Conservation (phyloP, 2,888 invertebrate genomes). For the Melanophora roralis region DNA sequence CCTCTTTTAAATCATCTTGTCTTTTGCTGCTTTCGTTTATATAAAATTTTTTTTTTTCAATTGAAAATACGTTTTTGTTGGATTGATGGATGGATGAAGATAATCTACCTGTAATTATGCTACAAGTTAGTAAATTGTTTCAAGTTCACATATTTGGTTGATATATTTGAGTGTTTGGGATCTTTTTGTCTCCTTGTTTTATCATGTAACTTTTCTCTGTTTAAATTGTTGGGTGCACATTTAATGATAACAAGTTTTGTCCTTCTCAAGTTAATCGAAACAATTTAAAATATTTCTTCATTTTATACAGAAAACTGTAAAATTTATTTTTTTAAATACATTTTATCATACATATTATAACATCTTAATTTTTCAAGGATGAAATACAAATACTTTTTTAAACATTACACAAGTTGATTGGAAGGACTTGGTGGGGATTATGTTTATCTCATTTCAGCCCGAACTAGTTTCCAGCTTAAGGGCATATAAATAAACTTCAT, state of each 20-base stretch:
- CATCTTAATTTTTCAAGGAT: slow-evolving; percentile 37
- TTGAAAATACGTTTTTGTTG: neutral
- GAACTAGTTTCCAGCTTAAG: too few species aligned
- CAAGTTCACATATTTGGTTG: slow-evolving; percentile 59
- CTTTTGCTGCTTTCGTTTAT: slow-evolving; percentile 17
- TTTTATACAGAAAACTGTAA: slow-evolving; percentile 48
- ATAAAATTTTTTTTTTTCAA: neutral
- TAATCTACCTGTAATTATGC: slow-evolving; percentile 61
- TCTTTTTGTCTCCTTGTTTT: slow-evolving; percentile 12
- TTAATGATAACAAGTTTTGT: slow-evolving; percentile 48
- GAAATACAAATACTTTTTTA: slow-evolving; percentile 15
- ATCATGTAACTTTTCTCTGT: slow-evolving; percentile 22
- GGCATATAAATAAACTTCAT: too few species aligned
- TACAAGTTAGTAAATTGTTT: slow-evolving; percentile 57
- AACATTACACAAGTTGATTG: too few species aligned
- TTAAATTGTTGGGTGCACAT: slow-evolving; percentile 58
- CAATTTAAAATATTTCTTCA: slow-evolving; percentile 47
- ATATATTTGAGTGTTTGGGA: slow-evolving; percentile 54
- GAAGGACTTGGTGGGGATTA: too few species aligned
- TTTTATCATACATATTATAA: slow-evolving; percentile 25
- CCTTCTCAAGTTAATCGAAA: slow-evolving; percentile 31
- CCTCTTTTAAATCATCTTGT: slow-evolving; percentile 62
- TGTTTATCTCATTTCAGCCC: too few species aligned
- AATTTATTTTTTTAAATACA: slow-evolving; percentile 40
- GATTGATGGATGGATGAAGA: slow-evolving; percentile 55